Evolutionary conservation across 2,888 invertebrate genomes (phyloP).

Genomic region (Acronicta alni): DNA sequence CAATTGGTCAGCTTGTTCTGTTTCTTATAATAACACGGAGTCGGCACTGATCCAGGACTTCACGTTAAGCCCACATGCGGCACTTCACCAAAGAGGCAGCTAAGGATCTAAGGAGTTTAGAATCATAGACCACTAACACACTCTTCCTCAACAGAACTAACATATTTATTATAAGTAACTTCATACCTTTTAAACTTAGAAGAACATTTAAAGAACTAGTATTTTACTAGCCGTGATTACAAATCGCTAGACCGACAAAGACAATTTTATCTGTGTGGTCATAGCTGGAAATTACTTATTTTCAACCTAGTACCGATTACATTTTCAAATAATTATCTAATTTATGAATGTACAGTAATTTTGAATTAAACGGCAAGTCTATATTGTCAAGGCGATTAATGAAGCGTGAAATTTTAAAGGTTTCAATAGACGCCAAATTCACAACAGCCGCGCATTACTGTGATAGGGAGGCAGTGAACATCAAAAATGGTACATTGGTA

Average conservation of each 20-base stretch:
- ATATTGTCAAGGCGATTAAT: not conserved
- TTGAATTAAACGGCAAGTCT: not conserved
- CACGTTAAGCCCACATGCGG: too few relatives aligned
- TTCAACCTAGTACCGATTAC: not conserved
- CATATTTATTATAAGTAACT: too few relatives aligned
- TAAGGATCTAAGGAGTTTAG: too few relatives aligned
- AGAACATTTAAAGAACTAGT: too few relatives aligned
- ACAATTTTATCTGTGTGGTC: not conserved
- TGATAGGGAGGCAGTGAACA: not conserved
- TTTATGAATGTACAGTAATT: conserved; percentile 1
- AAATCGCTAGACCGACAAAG: not conserved
- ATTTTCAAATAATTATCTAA: not conserved
- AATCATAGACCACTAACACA: too few relatives aligned
- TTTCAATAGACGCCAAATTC: not conserved
- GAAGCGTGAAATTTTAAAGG: conserved; percentile 4
- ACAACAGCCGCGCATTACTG: not conserved
- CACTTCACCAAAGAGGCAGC: too few relatives aligned
- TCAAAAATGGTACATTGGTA: too few relatives aligned
- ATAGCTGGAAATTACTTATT: not conserved
- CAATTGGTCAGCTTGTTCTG: not conserved
- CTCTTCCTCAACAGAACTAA: too few relatives aligned
- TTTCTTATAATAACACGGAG: not conserved
- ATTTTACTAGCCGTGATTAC: too few relatives aligned
- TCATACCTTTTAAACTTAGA: too few relatives aligned
- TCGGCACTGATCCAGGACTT: too few relatives aligned